A percentile compares a stretch with the other conserved stretches of the same genome.
These are phyloP conservation scores for Zosterops japonicus DNA, from an alignment of 2,113 vertebrate genomes.

Conservation along the genomic window DNA sequence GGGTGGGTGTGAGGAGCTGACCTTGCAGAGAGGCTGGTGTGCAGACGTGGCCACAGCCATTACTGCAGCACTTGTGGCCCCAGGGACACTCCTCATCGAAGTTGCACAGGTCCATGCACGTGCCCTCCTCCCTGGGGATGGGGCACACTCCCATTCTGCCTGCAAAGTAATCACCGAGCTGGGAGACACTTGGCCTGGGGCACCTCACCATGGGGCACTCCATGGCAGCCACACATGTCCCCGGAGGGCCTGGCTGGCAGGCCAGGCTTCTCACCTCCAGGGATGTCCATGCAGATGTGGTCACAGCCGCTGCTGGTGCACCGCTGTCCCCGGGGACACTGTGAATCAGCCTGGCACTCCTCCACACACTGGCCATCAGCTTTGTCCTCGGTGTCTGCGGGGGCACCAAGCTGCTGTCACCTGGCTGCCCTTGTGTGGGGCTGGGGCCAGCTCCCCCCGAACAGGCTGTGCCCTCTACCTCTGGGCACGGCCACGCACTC, in stretches of 20 bases:
- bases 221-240: rapidly evolving
- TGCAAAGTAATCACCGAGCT: neutral
- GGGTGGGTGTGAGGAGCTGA: neutral
- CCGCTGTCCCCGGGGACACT: neutral
- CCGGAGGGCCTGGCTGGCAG: neutral
- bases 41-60: neutral
- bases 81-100: neutral
- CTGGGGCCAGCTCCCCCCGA: rapidly evolving
- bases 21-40: neutral
- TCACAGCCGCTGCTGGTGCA: neutral
- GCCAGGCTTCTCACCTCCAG: neutral
- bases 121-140: rapidly evolving
- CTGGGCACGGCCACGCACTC: neutral
- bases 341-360: neutral
- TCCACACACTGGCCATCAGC: rapidly evolving
- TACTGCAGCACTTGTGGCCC: conserved; percentile 49
- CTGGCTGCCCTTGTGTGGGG: rapidly evolving
- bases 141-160: conserved; percentile 5
- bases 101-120: neutral
- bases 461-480: neutral
- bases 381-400: neutral
- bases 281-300: neutral
- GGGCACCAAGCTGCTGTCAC: neutral
- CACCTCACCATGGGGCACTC: neutral
- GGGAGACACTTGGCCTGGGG: neutral